Evolutionary conservation across 2,113 vertebrate species (phyloP).

Genomic region (Bos indicus): DNA sequence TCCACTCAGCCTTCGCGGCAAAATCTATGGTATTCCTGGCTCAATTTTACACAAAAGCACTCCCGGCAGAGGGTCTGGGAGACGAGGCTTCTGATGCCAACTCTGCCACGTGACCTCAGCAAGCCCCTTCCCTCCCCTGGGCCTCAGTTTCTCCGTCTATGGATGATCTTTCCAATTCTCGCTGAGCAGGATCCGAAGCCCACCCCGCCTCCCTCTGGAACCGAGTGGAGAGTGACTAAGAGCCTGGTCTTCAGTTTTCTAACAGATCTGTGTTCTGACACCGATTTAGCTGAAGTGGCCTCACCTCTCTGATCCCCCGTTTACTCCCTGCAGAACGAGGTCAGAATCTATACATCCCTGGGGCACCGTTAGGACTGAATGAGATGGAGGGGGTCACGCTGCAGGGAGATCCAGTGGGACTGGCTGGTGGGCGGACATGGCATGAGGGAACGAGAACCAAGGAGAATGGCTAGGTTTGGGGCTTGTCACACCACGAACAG

Average conservation of each 20-base stretch:
- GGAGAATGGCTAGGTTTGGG: neutral
- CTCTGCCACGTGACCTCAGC: neutral
- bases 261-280: neutral
- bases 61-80: neutral
- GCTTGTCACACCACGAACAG: rapidly evolving
- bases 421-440: neutral
- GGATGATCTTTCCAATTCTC: neutral
- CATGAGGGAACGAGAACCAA: neutral
- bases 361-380: neutral
- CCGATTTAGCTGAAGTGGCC: neutral
- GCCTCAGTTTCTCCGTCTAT: neutral
- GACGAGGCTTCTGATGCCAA: neutral
- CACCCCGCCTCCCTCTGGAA: neutral
- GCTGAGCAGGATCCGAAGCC: neutral
- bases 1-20: neutral
- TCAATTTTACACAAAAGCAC: neutral
- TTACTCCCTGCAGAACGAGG: neutral
- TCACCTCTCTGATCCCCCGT: neutral
- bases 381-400: neutral
- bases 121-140: neutral
- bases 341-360: neutral
- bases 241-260: rapidly evolving
- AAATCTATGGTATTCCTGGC: neutral
- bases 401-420: neutral
- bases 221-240: neutral